Evolutionary conservation across 2,113 vertebrate genomes (phyloP).

Genomic region (Hipposideros armiger): DNA sequence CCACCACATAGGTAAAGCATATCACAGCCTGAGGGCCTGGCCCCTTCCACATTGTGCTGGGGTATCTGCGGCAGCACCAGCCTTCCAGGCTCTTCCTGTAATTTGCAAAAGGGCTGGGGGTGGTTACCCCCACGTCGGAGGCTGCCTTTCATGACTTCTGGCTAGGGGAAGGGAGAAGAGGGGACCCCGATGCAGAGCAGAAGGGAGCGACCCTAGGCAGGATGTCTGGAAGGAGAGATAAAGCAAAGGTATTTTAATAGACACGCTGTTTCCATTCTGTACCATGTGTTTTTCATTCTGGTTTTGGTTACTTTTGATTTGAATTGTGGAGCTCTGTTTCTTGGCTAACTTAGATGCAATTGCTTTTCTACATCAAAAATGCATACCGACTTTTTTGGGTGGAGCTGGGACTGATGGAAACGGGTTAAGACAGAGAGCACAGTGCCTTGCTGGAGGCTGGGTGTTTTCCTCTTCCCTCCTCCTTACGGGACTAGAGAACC

Average conservation of each 20-base stretch:
- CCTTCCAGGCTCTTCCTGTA: background rate
- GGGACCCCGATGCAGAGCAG: background rate
- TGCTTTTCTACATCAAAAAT: slow-evolving; percentile 39
- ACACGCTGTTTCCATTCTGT: background rate
- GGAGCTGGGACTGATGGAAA: background rate
- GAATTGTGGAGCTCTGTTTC: background rate
- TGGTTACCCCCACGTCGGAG: background rate
- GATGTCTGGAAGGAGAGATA: slow-evolving; percentile 6
- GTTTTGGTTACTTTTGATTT: slow-evolving; percentile 27
- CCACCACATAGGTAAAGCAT: background rate
- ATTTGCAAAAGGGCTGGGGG: background rate
- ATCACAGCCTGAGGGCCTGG: background rate
- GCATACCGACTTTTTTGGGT: background rate
- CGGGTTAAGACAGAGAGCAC: background rate
- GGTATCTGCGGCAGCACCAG: background rate
- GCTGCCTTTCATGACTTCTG: background rate
- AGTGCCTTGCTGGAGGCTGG: background rate
- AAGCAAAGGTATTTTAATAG: slow-evolving; percentile 42
- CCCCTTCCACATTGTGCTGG: background rate
- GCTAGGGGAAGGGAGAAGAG: background rate
- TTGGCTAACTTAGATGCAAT: background rate
- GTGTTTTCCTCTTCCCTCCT: background rate
- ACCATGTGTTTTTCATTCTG: slow-evolving; percentile 46
- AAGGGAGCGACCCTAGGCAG: background rate
- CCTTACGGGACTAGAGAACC: background rate